phyloP scores from a whole-genome alignment of 2,113 vertebrate species.

The Aspidoscelis tigris region DNA sequence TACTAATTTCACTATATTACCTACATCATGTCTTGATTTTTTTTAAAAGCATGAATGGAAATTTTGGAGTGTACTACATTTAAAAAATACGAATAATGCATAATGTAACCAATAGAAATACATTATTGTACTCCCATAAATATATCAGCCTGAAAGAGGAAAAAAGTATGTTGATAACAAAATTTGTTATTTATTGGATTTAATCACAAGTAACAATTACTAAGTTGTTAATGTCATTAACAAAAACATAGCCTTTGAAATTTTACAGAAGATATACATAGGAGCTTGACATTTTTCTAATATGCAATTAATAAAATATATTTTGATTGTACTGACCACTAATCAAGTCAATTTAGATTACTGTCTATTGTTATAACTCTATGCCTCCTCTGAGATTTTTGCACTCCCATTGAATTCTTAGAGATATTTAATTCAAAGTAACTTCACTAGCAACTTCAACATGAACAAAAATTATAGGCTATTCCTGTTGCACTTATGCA shows the following conservation, averaged over 20 bases:
- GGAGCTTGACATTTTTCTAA: background rate
- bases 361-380: background rate
- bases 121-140: background rate
- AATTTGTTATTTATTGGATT: background rate
- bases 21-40: background rate
- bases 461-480: background rate
- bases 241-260: background rate
- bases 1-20: background rate
- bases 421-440: background rate
- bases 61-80: no score
- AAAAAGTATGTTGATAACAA: background rate
- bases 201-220: background rate
- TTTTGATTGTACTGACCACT: slow-evolving; percentile 27
- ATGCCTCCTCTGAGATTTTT: no score
- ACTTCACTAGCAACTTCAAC: background rate
- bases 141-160: background rate
- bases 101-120: background rate
- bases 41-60: background rate
- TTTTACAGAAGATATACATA: slow-evolving; percentile 17
- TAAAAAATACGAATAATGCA: no score
- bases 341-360: background rate
- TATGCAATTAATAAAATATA: slow-evolving; percentile 23
- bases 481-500: background rate
- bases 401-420: no score
- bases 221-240: background rate